Evolutionary conservation across 1,140 invertebrate species (phyloP), one percentile per base, ranked within the genome.

Genomic region (Drosophila orena): DNA sequence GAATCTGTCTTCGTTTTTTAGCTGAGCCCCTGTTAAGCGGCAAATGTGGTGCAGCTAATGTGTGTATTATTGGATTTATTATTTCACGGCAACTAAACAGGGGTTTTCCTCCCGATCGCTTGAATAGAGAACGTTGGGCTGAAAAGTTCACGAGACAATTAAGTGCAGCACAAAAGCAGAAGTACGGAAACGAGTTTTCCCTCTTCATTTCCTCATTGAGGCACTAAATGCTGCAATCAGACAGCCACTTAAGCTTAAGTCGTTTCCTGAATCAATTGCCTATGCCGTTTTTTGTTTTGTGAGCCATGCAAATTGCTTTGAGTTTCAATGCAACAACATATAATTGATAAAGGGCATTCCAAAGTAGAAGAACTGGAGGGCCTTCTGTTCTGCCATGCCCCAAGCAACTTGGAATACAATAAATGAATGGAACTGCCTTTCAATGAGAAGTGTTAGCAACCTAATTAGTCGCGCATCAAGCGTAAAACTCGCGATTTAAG

Each of bases 231-330:
- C 10, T 44, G 38, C 34, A 55, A 38, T 35, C 46, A 43, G 52
- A 44, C 44, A 34, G 22, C 35, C 43, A 73, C 56, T 64, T 77
- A 65, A 81, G 56, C 56, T 64, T 77, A 65, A 81, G 56, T 49
- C 54, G 42, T 38, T 81, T 78, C 74, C 79, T 66, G 27, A 22
- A 43, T 27, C 17, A 11, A 34, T 34, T 49, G 34, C 30, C 30
- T 30, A 30, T 30, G 27, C 8, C 27, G 0, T 49, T 73, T 50
- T 44, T 56, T 53, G n/a, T n/a, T n/a, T n/a, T 43, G 58, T 70
- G 54, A 74, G 55, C 64, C 75, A 83, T 83, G 79, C 74, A 69
- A 81, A 81, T 83, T 20, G 42, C 11, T 57, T 53, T 20, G 12
- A 40, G 46, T 30, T 70, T 34, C 17, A 61, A 15, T 27, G 15